Evolutionary conservation across 2,797 vertebrate species (phyloP), one percentile per base, ranked within the genome.

Genomic region (Diplodus sargus): DNA sequence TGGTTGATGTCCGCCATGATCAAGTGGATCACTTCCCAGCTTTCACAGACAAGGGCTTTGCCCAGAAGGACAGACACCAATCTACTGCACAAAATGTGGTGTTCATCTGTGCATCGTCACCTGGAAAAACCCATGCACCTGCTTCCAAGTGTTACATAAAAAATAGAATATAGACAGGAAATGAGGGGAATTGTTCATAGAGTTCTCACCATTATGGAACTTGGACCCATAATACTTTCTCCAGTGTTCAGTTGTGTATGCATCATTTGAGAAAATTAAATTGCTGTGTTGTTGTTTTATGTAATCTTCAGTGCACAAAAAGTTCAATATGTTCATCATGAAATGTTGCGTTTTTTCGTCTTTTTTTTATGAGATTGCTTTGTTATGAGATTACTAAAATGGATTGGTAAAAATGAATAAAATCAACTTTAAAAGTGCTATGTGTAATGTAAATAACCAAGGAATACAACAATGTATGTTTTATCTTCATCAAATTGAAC

Each of bases 1-100:
- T 68, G n/a, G 52, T 3, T 68, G 16, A 42, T 56, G 51, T 54
- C 51, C 22, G 34, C 34, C 3, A 42, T 68, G 65, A 54, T 68
- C 65, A 68, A 56, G 34, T 68, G 30, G 52, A 56, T 54, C 65
- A 68, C 51, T 23, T 67, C 34, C 52, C 39, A 45, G 52, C 7
- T 28, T 69, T 28, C 20, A 47, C 22, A 25, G 17, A 69, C 34
- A 57, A 20, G 52, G 17, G 66, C 18, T 68, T 11, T 56, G 52
- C 10, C 51, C 39, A 68, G 52, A 56, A 11, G 66, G 52, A 56
- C 52, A 45, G 34, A 28, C 52, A 56, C 56, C 52, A 16, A 68
- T 68, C 66, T 54, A 11, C 52, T 68, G 52, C 11, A 22, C 20
- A 2, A 25, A 68, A 56, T 68, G 51, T 68, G 34, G 15, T 54